phyloP scores from a whole-genome alignment of 2,888 invertebrate genomes.

The Baronia brevicornis region DNA sequence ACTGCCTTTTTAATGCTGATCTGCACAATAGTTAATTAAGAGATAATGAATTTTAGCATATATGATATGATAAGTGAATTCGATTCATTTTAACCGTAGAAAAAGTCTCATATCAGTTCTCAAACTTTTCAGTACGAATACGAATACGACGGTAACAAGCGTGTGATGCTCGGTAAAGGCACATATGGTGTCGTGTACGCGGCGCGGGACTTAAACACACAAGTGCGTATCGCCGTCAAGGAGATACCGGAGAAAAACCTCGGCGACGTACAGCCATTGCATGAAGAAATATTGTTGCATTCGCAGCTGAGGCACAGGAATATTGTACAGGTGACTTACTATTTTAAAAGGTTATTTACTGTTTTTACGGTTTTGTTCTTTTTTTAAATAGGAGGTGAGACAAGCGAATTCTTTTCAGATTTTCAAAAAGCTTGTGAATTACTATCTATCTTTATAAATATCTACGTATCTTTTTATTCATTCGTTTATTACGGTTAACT shows the following conservation, averaged over 20 bases:
- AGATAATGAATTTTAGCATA: neutral
- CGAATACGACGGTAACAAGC: conserved; percentile 90
- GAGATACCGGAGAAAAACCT: conserved; percentile 98
- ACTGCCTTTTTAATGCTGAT: no score
- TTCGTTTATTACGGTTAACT: no score
- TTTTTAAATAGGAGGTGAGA: no score
- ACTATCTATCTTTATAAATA: no score
- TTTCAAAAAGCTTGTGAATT: no score
- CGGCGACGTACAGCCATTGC: conserved; percentile 97
- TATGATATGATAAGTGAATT: conserved; percentile 4
- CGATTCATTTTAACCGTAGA: conserved; percentile 1
- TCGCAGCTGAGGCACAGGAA: conserved; percentile 96
- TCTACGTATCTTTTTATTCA: no score
- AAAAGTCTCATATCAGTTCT: conserved; percentile 8
- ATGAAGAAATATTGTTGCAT: conserved; percentile 98
- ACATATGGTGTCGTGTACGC: conserved; percentile 97
- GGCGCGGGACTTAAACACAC: conserved; percentile 94
- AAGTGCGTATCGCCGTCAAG: conserved; percentile 96
- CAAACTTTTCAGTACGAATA: conserved; percentile 94
- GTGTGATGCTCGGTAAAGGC: conserved; percentile 92
- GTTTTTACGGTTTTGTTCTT: no score
- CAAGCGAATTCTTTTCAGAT: no score
- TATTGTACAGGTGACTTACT: conserved; percentile 85
- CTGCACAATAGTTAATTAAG: no score
- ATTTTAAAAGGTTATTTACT: neutral